Conservation (phyloP, 2,113 vertebrate genomes). For the Picathartes gymnocephalus region DNA sequence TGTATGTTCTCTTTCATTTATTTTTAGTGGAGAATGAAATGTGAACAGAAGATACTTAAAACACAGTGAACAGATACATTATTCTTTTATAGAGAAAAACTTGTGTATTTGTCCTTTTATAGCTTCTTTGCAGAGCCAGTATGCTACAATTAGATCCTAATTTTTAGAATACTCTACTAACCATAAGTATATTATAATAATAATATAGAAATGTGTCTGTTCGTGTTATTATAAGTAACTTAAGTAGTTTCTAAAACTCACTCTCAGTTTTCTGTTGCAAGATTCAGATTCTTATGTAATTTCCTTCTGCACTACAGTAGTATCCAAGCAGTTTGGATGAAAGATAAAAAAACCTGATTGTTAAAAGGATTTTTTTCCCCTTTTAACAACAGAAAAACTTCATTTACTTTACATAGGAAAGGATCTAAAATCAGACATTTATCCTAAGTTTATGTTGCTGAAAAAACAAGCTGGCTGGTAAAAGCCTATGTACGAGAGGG, state of each 20-base stretch:
- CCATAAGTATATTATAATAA: background rate
- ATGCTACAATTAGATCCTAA: background rate
- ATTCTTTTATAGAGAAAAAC: background rate
- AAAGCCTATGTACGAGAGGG: background rate
- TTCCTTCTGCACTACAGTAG: background rate
- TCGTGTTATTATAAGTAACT: background rate
- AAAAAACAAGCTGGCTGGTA: background rate
- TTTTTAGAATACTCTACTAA: background rate
- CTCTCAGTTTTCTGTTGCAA: background rate
- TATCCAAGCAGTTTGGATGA: background rate
- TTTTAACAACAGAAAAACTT: background rate
- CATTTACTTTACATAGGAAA: background rate
- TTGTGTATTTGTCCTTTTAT: background rate
- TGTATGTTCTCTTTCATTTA: background rate
- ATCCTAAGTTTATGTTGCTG: background rate
- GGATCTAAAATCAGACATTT: background rate
- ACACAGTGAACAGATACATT: background rate
- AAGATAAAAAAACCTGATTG: background rate
- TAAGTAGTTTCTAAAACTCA: background rate
- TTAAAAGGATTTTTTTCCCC: background rate
- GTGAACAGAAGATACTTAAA: background rate
- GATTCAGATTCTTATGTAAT: background rate
- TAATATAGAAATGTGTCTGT: background rate
- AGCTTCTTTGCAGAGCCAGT: background rate
- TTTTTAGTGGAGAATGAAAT: background rate